Evolutionary conservation across 1,140 invertebrate genomes (phyloP), one percentile per base, ranked within the genome.

Genomic region (Heliconius hermathena): DNA sequence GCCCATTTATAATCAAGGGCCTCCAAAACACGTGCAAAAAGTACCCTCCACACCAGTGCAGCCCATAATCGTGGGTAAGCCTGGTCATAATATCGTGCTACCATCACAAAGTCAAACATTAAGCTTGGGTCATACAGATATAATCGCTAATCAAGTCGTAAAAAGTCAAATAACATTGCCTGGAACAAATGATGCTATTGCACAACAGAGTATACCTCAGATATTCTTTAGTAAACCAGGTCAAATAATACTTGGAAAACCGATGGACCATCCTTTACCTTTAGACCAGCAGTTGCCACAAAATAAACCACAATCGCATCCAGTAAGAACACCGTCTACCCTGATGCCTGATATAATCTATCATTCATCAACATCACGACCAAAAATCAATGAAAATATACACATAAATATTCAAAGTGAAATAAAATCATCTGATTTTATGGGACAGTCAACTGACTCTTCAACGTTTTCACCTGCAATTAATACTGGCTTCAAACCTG

Each of bases 401-500:
- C 80, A 82, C 57, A 46, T 77, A 49, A 85, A 83, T 72, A 13
- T 79, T 36, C 83, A 88, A 80, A 89, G 81, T 78, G 89, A 95
- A 36, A 92, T 94, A 0, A 95, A 94, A 49, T 95, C 95, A 3
- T 94, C 93, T 8, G 93, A 95, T 83, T 95, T 95, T 76, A 95
- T 96, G n/a, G 93, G 92, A 52, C 90, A 94, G 74, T 94, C 93
- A 8, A 77, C 84, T 8, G 90, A 93, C 75, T 77, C 84, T 8
- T 89, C 91, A 52, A 92, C 92, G 2, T 79, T 94, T 73, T 75
- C 82, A 71, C 95, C 95, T 16, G 95, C 96, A 0, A 92, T 96
- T 0, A 97, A 97, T 84, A 97, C 96, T 5, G 97, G 97, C 0
- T 98, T 98, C 85, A 96, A 97, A 88, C 97, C 97, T 0, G 96